Base-by-base conservation (phyloP, 2,888 invertebrate genomes). In the Epiblema foenella region DNA sequence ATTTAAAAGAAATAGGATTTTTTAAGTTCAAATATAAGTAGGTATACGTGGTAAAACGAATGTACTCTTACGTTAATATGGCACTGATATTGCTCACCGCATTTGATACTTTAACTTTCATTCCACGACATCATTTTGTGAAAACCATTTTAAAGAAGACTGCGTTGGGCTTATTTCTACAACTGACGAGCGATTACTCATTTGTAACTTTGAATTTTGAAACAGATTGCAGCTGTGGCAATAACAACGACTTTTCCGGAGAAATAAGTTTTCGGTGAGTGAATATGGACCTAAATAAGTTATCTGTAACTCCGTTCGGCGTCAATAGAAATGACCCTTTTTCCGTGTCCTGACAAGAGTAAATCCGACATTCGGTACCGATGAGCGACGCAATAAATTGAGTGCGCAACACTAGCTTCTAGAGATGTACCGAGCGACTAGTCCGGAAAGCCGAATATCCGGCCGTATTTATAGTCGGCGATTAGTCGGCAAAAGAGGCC, bases 341-440 rank as follows among this genome's bases (percentile, higher is more conserved):
- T 60, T 60, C 51, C 54, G 33, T 62, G 60, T 62, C 46, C 66
- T 60, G 17, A 42, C 58, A 67, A 9, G 63, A 49, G 51, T 39
- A 66, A 71, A 71, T 62, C 67, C 56, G 37, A 74, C 73, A 71
- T 75, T 24, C 79, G 78, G 78, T 82, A 84, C 82, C 82, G 81
- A 83, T 81, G 79, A 76, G 77, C 77, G 70, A 76, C 71, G 80
- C 80, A 78, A 86, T 89, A 89, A 89, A 88, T 87, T 81, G 80
- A 75, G 76, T 74, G 76, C 78, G 82, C 83, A 77, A 80, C 82
- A 83, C 85, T 88, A 85, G 87, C 87, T 89, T n/a, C n/a, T n/a
- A n/a, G n/a, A n/a, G n/a, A n/a, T n/a, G n/a, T n/a, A n/a, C n/a
- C n/a, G n/a, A n/a, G n/a, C n/a, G n/a, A n/a, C n/a, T n/a, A n/a